Percentiles rank a stretch among this genome's conserved stretches.
These are phyloP conservation scores for Neogobius melanostomus DNA, from an alignment of 2,113 vertebrate genomes.

Conservation along the genomic window DNA sequence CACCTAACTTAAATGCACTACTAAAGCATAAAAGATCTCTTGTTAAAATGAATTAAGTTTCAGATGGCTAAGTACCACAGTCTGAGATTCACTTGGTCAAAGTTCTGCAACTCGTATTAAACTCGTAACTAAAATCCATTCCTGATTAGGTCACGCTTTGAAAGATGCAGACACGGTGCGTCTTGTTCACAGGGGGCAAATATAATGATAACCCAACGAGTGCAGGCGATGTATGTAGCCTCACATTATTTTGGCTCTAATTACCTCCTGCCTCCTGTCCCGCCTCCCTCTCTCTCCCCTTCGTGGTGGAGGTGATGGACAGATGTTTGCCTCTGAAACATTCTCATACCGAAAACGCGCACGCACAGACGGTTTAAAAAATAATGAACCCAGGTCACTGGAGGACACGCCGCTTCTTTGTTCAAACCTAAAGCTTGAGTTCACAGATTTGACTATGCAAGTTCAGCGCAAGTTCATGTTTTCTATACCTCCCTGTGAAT, in stretches of 20 bases:
- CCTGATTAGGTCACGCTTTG: no score
- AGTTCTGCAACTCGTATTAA: no score
- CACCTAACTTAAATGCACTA: no score
- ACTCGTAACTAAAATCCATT: no score
- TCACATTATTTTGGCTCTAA: neutral
- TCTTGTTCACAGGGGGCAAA: no score
- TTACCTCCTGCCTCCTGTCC: neutral
- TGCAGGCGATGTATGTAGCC: neutral
- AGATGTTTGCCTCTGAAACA: conserved; percentile 50
- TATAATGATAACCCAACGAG: neutral
- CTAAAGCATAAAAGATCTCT: no score
- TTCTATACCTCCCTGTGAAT: neutral
- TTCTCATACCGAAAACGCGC: neutral
- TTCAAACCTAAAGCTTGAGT: neutral
- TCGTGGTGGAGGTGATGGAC: conserved; percentile 8
- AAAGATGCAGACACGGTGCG: no score
- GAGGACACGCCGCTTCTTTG: conserved; percentile 21
- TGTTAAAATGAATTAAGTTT: no score
- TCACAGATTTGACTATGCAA: neutral
- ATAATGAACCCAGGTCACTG: conserved; percentile 41
- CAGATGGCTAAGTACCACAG: no score
- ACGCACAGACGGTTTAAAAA: conserved; percentile 34
- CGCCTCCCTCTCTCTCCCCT: conserved; percentile 14
- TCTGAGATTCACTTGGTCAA: no score
- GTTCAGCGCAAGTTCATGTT: neutral